phyloP scores from a whole-genome alignment of 2,797 vertebrate species.

The Lepidocolaptes lacrymiger region DNA sequence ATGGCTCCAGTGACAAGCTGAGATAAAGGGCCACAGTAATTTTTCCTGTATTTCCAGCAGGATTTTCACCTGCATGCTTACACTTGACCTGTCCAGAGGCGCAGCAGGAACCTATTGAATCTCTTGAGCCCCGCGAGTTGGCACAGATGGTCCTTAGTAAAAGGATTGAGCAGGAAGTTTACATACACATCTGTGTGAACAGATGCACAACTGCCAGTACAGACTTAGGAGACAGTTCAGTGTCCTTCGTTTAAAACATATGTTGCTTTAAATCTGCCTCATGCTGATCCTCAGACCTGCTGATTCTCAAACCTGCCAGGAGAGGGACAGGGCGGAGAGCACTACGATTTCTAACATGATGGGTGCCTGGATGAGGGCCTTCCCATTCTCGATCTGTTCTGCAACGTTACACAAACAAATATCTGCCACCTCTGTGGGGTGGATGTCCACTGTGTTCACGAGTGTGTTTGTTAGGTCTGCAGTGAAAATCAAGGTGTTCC shows the following conservation, averaged over 20 bases:
- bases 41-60: not conserved
- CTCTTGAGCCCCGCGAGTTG: not conserved
- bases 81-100: not conserved
- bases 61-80: not conserved
- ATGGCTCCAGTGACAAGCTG: not conserved
- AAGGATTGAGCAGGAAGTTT: not conserved
- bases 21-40: not conserved
- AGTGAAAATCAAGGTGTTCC: not conserved
- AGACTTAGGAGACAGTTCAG: not conserved
- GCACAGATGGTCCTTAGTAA: not conserved
- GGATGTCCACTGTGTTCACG: not conserved
- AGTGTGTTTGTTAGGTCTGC: not conserved
- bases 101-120: not conserved
- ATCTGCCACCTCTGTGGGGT: not conserved
- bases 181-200: accelerated
- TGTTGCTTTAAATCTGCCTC: not conserved
- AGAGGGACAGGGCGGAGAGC: not conserved
- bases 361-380: not conserved
- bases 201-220: not conserved
- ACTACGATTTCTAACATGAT: not conserved
- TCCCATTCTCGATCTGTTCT: not conserved
- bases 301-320: not conserved
- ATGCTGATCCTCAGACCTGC: not conserved
- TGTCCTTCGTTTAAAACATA: not conserved
- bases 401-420: not conserved